A percentile compares a stretch with the other conserved stretches of the same genome.
phyloP scores from a whole-genome alignment of 2,888 invertebrate genomes.

The Catocala sponsa region DNA sequence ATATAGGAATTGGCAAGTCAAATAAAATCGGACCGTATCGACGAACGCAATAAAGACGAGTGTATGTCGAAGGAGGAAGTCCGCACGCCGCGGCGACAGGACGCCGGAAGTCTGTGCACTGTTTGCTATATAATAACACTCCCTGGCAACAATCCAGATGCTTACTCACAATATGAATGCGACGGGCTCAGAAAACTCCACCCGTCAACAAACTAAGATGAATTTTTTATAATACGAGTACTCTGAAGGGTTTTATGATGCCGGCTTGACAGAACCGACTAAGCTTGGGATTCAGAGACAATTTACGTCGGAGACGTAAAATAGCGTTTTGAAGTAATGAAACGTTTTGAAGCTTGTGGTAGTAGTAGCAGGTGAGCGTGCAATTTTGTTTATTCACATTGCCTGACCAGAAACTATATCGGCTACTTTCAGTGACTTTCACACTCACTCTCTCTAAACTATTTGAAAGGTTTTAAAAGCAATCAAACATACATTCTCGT shows the following conservation, averaged over 20 bases:
- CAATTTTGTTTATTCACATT: slow-evolving; percentile 16
- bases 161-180: slow-evolving; percentile 44
- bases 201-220: slow-evolving; percentile 41
- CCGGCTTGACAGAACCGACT: slow-evolving; percentile 39
- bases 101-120: slow-evolving; percentile 61
- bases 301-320: slow-evolving; percentile 41
- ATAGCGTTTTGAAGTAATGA: slow-evolving; percentile 33
- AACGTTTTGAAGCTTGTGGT: slow-evolving; percentile 30
- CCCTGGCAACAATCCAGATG: slow-evolving; percentile 66
- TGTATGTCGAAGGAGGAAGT: slow-evolving; percentile 36
- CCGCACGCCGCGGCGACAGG: slow-evolving; percentile 51
- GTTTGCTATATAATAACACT: slow-evolving; percentile 52
- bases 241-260: slow-evolving; percentile 46
- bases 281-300: slow-evolving; percentile 28
- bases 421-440: neutral
- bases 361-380: slow-evolving; percentile 24
- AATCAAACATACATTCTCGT: no score
- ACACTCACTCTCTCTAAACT: no score
- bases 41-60: slow-evolving; percentile 32
- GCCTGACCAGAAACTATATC: slow-evolving; percentile 13
- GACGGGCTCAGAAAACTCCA: slow-evolving; percentile 46
- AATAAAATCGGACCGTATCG: slow-evolving; percentile 38
- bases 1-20: slow-evolving; percentile 46
- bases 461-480: no score
- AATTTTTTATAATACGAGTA: slow-evolving; percentile 49